Evolutionary conservation across 1,140 invertebrate species (phyloP), one percentile per base, ranked within the genome.

Genomic region (Nymphalis io): DNA sequence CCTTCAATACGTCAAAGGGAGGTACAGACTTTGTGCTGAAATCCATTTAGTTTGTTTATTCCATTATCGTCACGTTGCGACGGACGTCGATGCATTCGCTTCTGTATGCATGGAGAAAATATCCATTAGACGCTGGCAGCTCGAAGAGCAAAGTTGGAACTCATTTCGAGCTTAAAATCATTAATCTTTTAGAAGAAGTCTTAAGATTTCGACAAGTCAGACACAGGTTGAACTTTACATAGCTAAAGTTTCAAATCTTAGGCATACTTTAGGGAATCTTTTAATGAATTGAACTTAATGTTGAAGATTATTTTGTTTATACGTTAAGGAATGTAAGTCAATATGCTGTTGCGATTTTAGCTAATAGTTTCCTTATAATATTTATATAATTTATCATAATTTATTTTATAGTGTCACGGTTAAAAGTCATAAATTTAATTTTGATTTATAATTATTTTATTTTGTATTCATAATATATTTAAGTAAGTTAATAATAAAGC

Each of bases 71-170:
- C 15, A 46, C 48, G 27, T n/a, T 57, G 48, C 61, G 15, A 44
- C 2, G 38, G 48, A 12, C 39, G 55, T 44, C 40, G 38, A 63
- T 57, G 60, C 18, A 46, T 70, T 58, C 65, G 59, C 42, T 70
- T 78, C 77, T 69, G 63, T 74, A 78, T 83, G 75, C 78, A 73
- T 70, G 67, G 70, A 69, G 73, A 73, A 81, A 80, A 81, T 74
- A 80, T 82, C 81, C 79, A 74, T 74, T 74, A 74, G 57, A 63
- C 58, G 40, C 63, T 70, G 20, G 18, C 42, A 38, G 63, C 21
- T 59, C 27, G 40, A 39, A 58, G 53, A 62, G 67, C 51, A 57
- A 62, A 58, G 27, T 68, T 62, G 16, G 40, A 62, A 55, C 60
- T 33, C 46, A 42, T 40, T 65, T 42, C 38, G 15, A 39, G 51